Evolutionary conservation across 1,140 invertebrate genomes (phyloP), one percentile per base, ranked within the genome.

Genomic region (Plutomurus gul): DNA sequence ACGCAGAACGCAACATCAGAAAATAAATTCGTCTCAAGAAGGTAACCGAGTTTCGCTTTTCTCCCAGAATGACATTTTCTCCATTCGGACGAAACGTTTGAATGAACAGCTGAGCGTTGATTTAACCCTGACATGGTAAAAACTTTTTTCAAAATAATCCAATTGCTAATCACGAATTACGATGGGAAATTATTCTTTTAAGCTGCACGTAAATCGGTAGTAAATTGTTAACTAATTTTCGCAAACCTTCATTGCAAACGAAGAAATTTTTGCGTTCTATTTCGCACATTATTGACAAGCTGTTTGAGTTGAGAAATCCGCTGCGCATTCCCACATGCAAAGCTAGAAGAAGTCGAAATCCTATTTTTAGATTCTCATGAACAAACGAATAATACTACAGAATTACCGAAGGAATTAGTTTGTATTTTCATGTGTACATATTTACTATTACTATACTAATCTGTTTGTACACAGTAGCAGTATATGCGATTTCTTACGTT

Each of bases 1-100:
- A 79, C 51, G 4, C 47, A 16, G 30, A 79, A 79, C 4, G 40
- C 33, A 4, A 79, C 78, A 65, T 79, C 78, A 27, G 73, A 39
- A 37, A 79, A 73, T 20, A 75, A 51, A 60, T 70, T 60, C 5
- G 49, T 70, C 5, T 65, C 18, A 4, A 79, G 22, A 30, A 74
- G 16, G 13, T 74, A 74, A 10, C 72, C 27, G 2, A 74, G 25
- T 36, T 74, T 74, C 36, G 72, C 40, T 36, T 46, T 74, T n/a
- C 72, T 27, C 18, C 72, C 72, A 3, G 40, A 43, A 36, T 43
- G 72, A 47, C 16, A 13, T 30, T 74, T 74, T 47, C 72, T 74
- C 72, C 72, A 74, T 25, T 74, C 72, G 13, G 56, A 65, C 8
- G 56, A 65, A 5, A 30, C 25, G 30, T 49, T 49, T 5, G 43